Base-by-base conservation (phyloP, 2,888 invertebrate species). In the Esperia sulphurella region DNA sequence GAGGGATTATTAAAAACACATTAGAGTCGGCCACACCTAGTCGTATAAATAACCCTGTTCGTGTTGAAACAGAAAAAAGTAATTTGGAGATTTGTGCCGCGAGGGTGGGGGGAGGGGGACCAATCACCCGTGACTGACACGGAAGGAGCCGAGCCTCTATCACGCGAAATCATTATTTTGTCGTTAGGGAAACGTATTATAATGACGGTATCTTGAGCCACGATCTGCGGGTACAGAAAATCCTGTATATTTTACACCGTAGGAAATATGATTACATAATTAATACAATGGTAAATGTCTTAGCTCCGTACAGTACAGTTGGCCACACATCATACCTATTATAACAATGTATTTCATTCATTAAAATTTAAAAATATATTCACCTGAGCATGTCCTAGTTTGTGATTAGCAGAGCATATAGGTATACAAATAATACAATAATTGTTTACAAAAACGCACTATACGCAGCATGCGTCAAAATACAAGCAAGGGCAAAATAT, bases 111-210 rank as follows among this genome's bases (percentile, higher is more conserved):
- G 65, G 78, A 75, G 69, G 71, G 74, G 74, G 66, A 65, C 83
- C 83, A 82, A 86, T 86, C 84, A 79, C 61, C 77, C 83, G 85
- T 79, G 79, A 71, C 85, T 84, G 85, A 87, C 85, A 87, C 87
- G 85, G 86, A 82, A 83, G 82, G 86, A 75, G 73, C 81, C 68
- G 68, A 64, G 68, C 65, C 63, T 64, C 66, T 77, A 82, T 79
- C 87, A 87, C 87, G 87, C 87, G 67, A 84, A 79, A 86, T 85
- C 87, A 88, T 89, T 88, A 89, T 88, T 83, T 86, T 75, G 80
- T 88, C 87, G 82, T 88, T 88, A 88, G 78, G 75, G 77, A 65
- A 63, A 68, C 74, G 75, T 75, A 75, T 77, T 79, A 79, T 78
- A 75, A 79, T 73, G 72, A 71, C 67, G 70, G 66, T 71, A 76